phyloP scores from a whole-genome alignment of 2,113 vertebrate species.

The Chrysochloris asiatica region DNA sequence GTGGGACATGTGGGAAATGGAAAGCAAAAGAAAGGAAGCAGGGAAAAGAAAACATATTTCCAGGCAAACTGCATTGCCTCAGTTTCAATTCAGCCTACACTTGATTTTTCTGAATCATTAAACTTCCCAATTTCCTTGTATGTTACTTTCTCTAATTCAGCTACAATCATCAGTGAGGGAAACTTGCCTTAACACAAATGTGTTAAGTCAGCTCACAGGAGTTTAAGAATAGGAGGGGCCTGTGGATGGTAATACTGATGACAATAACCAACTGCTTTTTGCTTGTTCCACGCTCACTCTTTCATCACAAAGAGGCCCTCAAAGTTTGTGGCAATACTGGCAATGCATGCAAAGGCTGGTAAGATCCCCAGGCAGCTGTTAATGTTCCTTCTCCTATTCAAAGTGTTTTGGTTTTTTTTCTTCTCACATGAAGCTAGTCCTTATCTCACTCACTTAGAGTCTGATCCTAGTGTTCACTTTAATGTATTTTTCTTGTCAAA shows the following conservation, averaged over 20 bases:
- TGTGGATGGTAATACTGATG: background rate
- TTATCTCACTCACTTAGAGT: background rate
- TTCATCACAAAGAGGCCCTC: background rate
- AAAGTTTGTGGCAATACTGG: background rate
- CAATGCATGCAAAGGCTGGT: fast-evolving
- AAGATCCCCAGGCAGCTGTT: background rate
- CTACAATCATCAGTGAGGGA: constrained; percentile 41
- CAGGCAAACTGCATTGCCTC: background rate
- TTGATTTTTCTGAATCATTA: constrained; percentile 68
- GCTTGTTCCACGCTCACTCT: background rate
- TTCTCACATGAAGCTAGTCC: background rate
- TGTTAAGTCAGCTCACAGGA: constrained; percentile 58
- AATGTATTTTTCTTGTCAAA: background rate
- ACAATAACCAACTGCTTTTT: background rate
- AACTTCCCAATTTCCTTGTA: constrained; percentile 20
- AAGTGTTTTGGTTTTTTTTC: background rate
- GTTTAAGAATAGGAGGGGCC: background rate
- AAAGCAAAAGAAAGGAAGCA: background rate
- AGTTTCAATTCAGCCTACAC: constrained; percentile 39
- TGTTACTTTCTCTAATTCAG: constrained; percentile 70
- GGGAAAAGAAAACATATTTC: constrained; percentile 32
- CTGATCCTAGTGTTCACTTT: background rate
- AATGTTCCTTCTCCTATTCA: fast-evolving
- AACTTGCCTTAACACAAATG: constrained; percentile 47
- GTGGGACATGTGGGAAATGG: background rate